phyloP scores from a whole-genome alignment of 2,888 invertebrate species.

The Calameuta idolon region DNA sequence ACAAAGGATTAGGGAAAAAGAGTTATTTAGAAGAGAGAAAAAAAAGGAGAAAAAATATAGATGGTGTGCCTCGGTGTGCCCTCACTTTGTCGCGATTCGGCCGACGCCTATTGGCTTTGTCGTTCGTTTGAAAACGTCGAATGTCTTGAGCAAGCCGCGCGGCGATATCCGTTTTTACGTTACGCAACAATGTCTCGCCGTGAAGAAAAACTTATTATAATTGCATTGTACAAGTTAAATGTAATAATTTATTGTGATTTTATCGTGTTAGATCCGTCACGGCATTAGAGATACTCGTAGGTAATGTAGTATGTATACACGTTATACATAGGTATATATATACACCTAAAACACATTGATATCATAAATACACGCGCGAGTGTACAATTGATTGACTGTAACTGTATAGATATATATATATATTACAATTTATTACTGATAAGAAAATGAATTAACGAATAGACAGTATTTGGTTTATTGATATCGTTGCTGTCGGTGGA shows the following conservation, averaged over 20 bases:
- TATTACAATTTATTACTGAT: background rate
- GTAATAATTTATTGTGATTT: background rate
- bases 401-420: background rate
- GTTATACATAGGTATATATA: conserved; percentile 3
- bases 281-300: background rate
- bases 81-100: background rate
- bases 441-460: background rate
- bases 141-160: background rate
- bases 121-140: background rate
- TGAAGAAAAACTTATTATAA: background rate
- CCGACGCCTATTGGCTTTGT: background rate
- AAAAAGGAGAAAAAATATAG: background rate
- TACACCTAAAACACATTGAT: background rate
- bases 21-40: background rate
- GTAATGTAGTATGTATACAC: background rate
- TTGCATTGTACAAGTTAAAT: background rate
- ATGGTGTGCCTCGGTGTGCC: background rate
- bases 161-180: background rate
- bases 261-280: background rate
- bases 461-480: background rate
- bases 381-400: conserved; percentile 10
- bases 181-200: background rate
- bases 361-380: background rate
- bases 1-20: conserved; percentile 35
- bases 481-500: background rate